Percentiles rank a stretch among this genome's conserved stretches.
phyloP scores from a whole-genome alignment of 2,888 invertebrate genomes.

The Sericinus montela region DNA sequence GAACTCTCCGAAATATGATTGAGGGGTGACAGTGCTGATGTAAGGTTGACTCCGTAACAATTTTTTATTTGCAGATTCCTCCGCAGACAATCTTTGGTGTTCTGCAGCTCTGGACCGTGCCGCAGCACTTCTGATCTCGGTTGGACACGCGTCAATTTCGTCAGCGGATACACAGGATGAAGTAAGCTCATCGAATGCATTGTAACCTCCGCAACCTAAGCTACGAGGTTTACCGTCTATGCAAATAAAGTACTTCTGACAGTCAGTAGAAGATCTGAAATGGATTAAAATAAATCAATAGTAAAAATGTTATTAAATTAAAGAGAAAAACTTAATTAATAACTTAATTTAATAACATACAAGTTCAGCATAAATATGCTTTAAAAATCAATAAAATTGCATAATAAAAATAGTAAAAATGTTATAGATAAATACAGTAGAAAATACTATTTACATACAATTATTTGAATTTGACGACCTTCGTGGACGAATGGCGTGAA shows the following conservation, averaged over 20 bases:
- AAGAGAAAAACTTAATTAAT: too few relatives aligned
- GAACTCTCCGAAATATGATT: conserved; percentile 3
- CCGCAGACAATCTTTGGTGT: conserved; percentile 44
- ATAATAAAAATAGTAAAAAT: too few relatives aligned
- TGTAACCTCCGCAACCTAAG: conserved; percentile 86
- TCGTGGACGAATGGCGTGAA: too few relatives aligned
- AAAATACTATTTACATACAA: too few relatives aligned
- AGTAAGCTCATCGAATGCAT: conserved; percentile 87
- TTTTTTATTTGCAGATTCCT: conserved; percentile 27
- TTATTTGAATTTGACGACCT: too few relatives aligned
- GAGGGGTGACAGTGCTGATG: conserved; percentile 13
- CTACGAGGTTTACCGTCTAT: conserved; percentile 86
- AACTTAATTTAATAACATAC: too few relatives aligned
- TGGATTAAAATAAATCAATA: too few relatives aligned
- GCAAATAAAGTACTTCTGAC: conserved; percentile 90
- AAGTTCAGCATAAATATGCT: too few relatives aligned
- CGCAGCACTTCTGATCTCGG: conserved; percentile 47
- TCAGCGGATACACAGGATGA: conserved; percentile 87
- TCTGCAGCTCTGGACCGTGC: conserved; percentile 48
- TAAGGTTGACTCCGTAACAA: conserved; percentile 5
- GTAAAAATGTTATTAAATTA: too few relatives aligned
- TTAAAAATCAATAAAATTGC: too few relatives aligned
- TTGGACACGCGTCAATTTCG: conserved; percentile 86
- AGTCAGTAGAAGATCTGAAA: conserved; percentile 81
- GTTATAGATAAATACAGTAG: too few relatives aligned